Evolutionary conservation across 1,140 invertebrate species (phyloP), one percentile per base, ranked within the genome.

Genomic region (Hormaphis cornu): DNA sequence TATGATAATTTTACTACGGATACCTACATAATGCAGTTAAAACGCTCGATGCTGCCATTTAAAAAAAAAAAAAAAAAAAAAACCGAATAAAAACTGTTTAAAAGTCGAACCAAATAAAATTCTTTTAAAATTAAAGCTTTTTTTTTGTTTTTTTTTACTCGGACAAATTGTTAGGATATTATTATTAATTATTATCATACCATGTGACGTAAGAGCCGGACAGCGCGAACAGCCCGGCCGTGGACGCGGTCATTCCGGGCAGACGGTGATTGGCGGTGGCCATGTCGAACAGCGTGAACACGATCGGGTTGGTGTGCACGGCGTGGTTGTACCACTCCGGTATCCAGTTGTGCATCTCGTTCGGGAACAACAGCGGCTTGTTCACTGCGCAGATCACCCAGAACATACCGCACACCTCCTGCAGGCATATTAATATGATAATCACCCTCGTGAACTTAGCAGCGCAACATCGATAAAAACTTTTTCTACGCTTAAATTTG

Each of bases 321-420:
- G 90, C 80, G 80, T 96, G 93, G 78, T 97, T 97, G 1, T 94
- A 77, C 90, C 91, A 95, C 61, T 78, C 78, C 53, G 90, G 90
- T 75, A 91, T 89, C 66, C 87, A 84, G 42, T 82, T 79, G 75
- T 93, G 91, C 44, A 95, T 74, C 0, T 80, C 80, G 73, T 85
- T 86, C 0, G 94, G 93, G 76, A 92, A 90, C 6, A 95, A 84
- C 30, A 93, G 77, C 75, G 95, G 89, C 73, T 92, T 85, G 77
- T 96, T 89, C n/a, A 95, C 80, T 30, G 82, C 79, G 80, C 90
- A 94, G 16, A 96, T 78, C 7, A 78, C 78, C 94, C 94, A 97
- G 75, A 96, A 96, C 20, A 88, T 87, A 2, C 88, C 74, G 30
- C 87, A 87, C 10, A 96, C 93, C 82, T 93, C 91, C 86, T 88